Base-by-base conservation (phyloP, 2,888 invertebrate genomes). In the Agrotis clavis region DNA sequence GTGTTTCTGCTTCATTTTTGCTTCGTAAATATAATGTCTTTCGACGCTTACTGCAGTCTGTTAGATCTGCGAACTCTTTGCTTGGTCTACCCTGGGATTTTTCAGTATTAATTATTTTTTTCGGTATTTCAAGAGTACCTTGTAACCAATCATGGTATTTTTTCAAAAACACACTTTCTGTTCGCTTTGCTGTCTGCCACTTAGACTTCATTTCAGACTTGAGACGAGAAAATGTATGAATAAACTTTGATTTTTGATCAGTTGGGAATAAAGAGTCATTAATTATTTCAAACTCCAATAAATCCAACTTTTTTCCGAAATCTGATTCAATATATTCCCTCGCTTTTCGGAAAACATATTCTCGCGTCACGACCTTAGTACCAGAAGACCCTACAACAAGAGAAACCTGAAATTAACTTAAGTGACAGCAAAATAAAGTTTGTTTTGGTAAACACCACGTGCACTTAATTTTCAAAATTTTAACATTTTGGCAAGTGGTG, bases 401-500 rank as follows among this genome's bases (percentile, higher is more conserved):
- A 30, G 30, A 30, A 30, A 30, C 30, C 30, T 30, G 30, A 30
- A 30, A 30, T 30, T 30, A 30, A 35, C 41, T 59, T 19, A 59
- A 59, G 59, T 59, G 59, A 59, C 59, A 35, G 59, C 59, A 59
- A 59, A 59, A 59, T 59, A 59, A 59, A 41, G 59, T 59, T 59
- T 59, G 59, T 41, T 59, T 59, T 59, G 30, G 57, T 57, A 57
- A 57, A 57, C 35, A 59, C 57, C 57, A 59, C 57, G 35, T 59
- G 57, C 35, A 59, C 30, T 30, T 30, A 30, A 30, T 30, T 30
- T 30, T 30, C 30, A 30, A 30, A 30, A 30, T 30, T 2, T 30
- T 30, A 30, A 30, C 30, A 30, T 30, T 30, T 30, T 30, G 30
- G 30, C 30, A 30, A 2, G 30, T 30, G 30, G 30, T 30, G 25